Evolutionary conservation across 2,888 invertebrate species (phyloP), one percentile per base, ranked within the genome.

Genomic region (Microplitis deprimator): DNA sequence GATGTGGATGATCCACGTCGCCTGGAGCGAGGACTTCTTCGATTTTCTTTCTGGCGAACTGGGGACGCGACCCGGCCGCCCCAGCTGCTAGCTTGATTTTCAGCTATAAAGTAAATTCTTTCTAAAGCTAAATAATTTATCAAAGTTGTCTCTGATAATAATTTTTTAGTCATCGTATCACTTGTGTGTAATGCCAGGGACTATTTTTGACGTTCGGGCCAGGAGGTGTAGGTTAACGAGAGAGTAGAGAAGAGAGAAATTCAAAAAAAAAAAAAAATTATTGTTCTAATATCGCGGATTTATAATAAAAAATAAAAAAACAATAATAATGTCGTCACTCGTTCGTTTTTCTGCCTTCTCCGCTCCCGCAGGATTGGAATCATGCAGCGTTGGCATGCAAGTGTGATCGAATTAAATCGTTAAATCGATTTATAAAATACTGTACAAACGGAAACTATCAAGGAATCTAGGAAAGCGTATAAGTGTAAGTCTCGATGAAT

Each of bases 1-100:
- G 75, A 77, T 64, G 75, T 70, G 60, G 64, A 59, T 16, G 64
- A 64, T 20, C 41, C 39, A n/a, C 73, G 84, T 79, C 87, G 83
- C 76, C 83, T 84, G 70, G 84, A 79, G 39, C 84, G 79, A 75
- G 87, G 82, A 82, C 84, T 86, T 69, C 83, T 84, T 67, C 83
- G 84, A 82, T 85, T 85, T 80, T 85, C 87, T 75, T 82, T 65
- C 5, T 65, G 65, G 38, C 65, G 38, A 6, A 65, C 65, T 8
- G 65, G 79, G 73, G 81, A 78, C 76, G 81, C 78, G 86, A 86
- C 85, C 88, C 88, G 87, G 83, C 87, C 88, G 87, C 88, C 89
- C 89, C 89, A 89, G 84, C 86, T 86, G 88, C 85, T 86, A 84
- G 87, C 85, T 83, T 87, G 86, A 83, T 83, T 85, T 82, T 87